phyloP scores from a whole-genome alignment of 2,113 vertebrate genomes.

The Sapayoa aenigma region DNA sequence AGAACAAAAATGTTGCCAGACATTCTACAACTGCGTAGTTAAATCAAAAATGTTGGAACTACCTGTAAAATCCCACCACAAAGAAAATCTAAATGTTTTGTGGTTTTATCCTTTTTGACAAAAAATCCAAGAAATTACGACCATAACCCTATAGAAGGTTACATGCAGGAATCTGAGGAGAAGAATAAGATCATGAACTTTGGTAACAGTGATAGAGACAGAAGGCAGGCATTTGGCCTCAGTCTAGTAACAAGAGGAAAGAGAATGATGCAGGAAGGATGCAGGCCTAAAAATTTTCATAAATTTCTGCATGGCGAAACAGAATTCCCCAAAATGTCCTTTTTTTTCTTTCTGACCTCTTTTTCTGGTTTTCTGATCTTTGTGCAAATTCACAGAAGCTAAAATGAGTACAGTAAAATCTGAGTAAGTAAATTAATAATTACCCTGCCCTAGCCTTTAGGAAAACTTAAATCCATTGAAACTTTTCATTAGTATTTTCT shows the following conservation, averaged over 20 bases:
- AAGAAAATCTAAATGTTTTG: neutral
- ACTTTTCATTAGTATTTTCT: slow-evolving; percentile 14
- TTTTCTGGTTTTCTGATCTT: neutral
- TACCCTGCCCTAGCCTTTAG: slow-evolving; percentile 5
- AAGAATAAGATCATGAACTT: neutral
- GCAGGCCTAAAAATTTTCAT: neutral
- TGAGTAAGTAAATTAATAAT: neutral
- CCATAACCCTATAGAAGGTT: neutral
- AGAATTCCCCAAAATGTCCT: neutral
- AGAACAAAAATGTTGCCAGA: neutral
- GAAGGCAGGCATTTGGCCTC: neutral
- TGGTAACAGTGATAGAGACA: neutral
- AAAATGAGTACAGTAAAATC: neutral
- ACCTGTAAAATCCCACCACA: neutral
- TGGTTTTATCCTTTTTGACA: neutral
- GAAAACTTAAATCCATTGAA: slow-evolving; percentile 4
- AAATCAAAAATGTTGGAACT: neutral
- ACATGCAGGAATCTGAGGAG: neutral
- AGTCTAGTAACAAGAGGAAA: neutral
- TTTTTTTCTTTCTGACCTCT: neutral
- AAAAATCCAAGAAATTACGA: neutral
- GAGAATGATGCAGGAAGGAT: neutral
- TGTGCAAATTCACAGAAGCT: neutral
- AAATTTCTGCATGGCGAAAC: neutral
- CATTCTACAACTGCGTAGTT: neutral